Base-by-base conservation (phyloP, 2,797 vertebrate species). In the Lepus oiostolus region DNA sequence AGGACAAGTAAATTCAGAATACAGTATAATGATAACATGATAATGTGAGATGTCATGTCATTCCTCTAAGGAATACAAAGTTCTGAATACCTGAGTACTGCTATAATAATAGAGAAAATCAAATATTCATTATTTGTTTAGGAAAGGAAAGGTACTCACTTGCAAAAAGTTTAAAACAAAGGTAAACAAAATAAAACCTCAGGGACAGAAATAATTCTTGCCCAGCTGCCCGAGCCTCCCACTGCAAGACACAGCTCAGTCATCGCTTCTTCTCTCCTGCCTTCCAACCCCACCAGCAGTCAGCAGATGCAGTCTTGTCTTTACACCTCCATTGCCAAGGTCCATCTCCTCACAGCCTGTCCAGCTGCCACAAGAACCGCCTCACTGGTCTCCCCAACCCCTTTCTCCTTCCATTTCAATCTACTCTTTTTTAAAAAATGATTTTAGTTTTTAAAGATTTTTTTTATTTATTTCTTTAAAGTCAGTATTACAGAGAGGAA, bases 11-110 rank as follows among this genome's bases (percentile, higher is more conserved):
- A 71, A 91, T 81, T 91, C 67, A 62, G 58, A 94, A 74, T 62
- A 93, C 80, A 80, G 72, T 22, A 80, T 68, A 95, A 95, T 62
- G 65, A 84, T 26, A 65, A 50, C 58, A 86, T 88, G 68, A 86
- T 68, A 63, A 70, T 35, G 47, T 80, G 71, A 71, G 74, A 60
- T 24, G 52, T 16, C 65, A 90, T 74, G 35, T 35, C 35, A 82
- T 75, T 72, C 91, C 70, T 92, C 91, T 28, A 85, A 88, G 82
- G 75, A 92, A 32, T 8, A 3, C 30, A 17, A 68, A 75, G 19
- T 76, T 93, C 82, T 74, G 65, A 63, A 60, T 16, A 32, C 2
- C 9, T 11, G 58, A 54, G 32, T 70, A 52, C 42, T 3, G 11
- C 17, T 52, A 14, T 35, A n/a, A 38, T 17, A 72, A 42, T 0